Evolutionary conservation across 2,113 vertebrate genomes (phyloP).

Genomic region (Hymenochirus boettgeri): DNA sequence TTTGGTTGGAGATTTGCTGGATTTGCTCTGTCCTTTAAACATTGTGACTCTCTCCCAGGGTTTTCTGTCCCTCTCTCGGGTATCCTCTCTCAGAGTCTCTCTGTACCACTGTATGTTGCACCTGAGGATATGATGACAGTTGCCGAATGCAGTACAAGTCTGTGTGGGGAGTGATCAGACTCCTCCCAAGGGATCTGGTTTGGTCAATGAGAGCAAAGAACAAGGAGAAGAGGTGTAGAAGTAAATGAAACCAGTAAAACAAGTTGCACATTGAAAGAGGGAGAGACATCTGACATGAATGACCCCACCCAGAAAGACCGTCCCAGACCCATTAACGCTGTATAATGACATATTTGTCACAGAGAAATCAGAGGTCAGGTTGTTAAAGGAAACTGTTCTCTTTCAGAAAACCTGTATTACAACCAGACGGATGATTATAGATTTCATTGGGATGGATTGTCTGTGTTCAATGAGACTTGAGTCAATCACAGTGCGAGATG

Average conservation of each 20-base stretch:
- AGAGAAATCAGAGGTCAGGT: background rate
- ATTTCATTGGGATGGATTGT: too few relatives aligned
- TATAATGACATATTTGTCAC: conserved; percentile 1
- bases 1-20: conserved; percentile 60
- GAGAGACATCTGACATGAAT: conserved; percentile 18
- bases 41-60: conserved; percentile 46
- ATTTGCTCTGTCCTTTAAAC: conserved; percentile 69
- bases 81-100: background rate
- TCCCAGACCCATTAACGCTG: conserved; percentile 9
- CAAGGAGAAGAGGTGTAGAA: conserved; percentile 36
- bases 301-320: conserved; percentile 30
- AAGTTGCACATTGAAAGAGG: conserved; percentile 47
- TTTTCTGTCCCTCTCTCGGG: conserved; percentile 10
- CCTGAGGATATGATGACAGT: conserved; percentile 35
- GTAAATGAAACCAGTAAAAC: conserved; percentile 59
- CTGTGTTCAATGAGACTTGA: too few relatives aligned
- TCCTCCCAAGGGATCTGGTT: conserved; percentile 55
- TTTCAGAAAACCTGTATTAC: background rate
- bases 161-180: conserved; percentile 51
- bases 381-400: background rate
- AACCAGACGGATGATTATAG: too few relatives aligned
- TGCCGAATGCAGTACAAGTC: conserved; percentile 33
- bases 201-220: conserved; percentile 45
- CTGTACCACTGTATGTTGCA: conserved; percentile 14
- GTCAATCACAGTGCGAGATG: too few relatives aligned